Conservation (phyloP, 2,797 vertebrate species). For the Sebastolobus altivelis region DNA sequence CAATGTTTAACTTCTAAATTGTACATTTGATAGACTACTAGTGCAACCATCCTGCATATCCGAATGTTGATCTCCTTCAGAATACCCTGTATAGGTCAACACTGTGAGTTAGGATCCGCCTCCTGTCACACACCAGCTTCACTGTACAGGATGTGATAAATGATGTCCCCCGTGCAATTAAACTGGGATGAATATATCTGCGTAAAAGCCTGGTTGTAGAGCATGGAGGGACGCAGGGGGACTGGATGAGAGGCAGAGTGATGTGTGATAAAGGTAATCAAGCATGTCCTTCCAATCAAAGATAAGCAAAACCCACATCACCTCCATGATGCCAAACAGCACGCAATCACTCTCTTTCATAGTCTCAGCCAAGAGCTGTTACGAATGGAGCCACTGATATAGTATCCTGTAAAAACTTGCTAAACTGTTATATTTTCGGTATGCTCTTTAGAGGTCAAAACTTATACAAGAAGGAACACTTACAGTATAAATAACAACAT, state of each 20-base stretch:
- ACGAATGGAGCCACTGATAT: not conserved
- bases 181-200: constrained; percentile 27
- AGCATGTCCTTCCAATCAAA: constrained; percentile 36
- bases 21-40: not conserved
- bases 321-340: constrained; percentile 5
- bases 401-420: not conserved
- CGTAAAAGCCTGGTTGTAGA: constrained; percentile 1
- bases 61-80: not conserved
- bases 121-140: constrained; percentile 16
- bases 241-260: constrained; percentile 11
- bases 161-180: constrained; percentile 26
- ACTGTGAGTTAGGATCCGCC: constrained; percentile 7
- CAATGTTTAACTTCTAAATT: not conserved
- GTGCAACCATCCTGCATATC: constrained; percentile 1
- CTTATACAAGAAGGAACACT: not conserved
- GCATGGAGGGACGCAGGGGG: not conserved
- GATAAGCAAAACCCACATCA: constrained; percentile 21
- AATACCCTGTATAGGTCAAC: constrained; percentile 6
- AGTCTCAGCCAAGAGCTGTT: not conserved
- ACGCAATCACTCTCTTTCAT: not conserved
- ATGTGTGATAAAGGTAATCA: constrained; percentile 46
- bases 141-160: constrained; percentile 17
- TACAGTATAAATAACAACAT: not conserved
- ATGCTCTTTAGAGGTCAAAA: not conserved
- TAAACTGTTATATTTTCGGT: not conserved